phyloP scores from a whole-genome alignment of 2,888 invertebrate species.

The Poecilus cupreus region DNA sequence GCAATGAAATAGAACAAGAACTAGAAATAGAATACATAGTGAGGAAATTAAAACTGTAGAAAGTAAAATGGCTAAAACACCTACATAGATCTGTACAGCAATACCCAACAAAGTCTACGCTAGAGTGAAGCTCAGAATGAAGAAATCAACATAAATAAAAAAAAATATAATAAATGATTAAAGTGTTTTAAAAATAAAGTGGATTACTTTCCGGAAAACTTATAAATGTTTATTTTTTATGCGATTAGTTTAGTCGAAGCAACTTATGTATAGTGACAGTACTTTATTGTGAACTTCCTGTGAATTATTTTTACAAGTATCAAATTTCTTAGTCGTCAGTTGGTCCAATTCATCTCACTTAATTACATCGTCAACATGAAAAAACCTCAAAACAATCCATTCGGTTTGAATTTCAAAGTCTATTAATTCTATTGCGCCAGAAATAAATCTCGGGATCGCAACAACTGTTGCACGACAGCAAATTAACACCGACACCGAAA shows the following conservation, averaged over 20 bases:
- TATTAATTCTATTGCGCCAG: slow-evolving; percentile 19
- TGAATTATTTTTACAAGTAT: slow-evolving; percentile 39
- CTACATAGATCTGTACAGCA: too few species aligned
- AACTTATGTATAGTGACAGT: slow-evolving; percentile 11
- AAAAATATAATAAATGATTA: too few species aligned
- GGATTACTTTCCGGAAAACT: too few species aligned
- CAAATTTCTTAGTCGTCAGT: slow-evolving; percentile 16
- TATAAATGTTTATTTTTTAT: background rate
- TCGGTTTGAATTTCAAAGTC: slow-evolving; percentile 46
- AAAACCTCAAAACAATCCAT: slow-evolving; percentile 34
- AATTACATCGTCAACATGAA: slow-evolving; percentile 35
- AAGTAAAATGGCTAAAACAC: too few species aligned
- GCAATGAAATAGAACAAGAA: too few species aligned
- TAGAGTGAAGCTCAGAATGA: too few species aligned
- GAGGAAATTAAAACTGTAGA: too few species aligned
- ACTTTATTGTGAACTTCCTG: slow-evolving; percentile 36
- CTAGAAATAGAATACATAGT: too few species aligned
- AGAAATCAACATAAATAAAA: too few species aligned
- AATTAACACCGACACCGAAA: slow-evolving; percentile 45
- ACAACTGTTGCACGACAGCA: slow-evolving; percentile 35
- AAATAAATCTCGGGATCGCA: slow-evolving; percentile 41
- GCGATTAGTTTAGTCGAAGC: background rate
- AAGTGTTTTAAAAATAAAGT: too few species aligned
- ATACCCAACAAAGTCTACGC: too few species aligned
- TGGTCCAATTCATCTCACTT: slow-evolving; percentile 39